Evolutionary conservation across 2,797 vertebrate species (phyloP).

Genomic region (Paedocypris micromegethes): DNA sequence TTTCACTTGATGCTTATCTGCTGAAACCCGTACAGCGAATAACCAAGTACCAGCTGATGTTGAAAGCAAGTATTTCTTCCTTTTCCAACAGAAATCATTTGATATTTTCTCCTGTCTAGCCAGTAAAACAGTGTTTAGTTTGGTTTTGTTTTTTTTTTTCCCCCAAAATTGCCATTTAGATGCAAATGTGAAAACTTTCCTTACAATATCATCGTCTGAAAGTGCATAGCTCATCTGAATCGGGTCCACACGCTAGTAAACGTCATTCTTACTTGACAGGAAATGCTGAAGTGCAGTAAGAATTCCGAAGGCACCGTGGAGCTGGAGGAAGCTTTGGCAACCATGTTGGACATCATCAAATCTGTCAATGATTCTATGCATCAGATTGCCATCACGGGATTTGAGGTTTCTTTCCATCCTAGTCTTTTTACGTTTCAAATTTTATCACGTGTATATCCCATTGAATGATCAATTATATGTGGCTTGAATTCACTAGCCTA

Average conservation of each 20-base stretch:
- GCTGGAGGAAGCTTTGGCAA: slow-evolving; percentile 82
- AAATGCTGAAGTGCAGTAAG: slow-evolving; percentile 83
- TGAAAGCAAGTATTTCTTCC: slow-evolving; percentile 71
- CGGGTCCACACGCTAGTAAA: no score
- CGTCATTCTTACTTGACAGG: slow-evolving; percentile 58
- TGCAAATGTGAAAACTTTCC: neutral
- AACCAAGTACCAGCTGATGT: slow-evolving; percentile 86
- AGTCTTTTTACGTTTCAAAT: neutral
- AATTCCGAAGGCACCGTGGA: slow-evolving; percentile 75
- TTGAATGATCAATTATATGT: no score
- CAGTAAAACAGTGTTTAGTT: no score
- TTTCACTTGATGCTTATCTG: slow-evolving; percentile 89
- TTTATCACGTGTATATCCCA: neutral
- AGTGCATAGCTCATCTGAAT: no score
- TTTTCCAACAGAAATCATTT: neutral
- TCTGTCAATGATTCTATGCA: slow-evolving; percentile 93
- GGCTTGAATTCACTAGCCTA: no score
- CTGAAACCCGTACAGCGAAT: slow-evolving; percentile 91
- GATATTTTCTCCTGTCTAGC: no score
- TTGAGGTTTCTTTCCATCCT: slow-evolving; percentile 69
- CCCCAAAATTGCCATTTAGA: neutral
- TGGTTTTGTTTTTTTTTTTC: no score
- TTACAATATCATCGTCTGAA: no score
- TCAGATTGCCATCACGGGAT: slow-evolving; percentile 91
- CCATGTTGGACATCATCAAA: slow-evolving; percentile 85